phyloP scores from a whole-genome alignment of 1,140 invertebrate genomes.

The Pseudoatta argentina region DNA sequence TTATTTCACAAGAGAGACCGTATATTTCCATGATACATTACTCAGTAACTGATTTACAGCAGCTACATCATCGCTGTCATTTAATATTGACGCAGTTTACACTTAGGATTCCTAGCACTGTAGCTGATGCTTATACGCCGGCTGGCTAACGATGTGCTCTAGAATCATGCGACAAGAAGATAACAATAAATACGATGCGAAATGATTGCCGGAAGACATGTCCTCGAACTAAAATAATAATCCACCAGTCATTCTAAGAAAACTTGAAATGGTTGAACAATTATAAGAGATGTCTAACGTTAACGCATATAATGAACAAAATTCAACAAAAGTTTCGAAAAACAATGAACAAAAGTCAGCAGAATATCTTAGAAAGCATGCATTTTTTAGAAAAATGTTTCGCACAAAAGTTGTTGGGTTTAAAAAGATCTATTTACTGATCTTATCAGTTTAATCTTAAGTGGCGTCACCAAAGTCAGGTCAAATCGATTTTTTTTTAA shows the following conservation, averaged over 20 bases:
- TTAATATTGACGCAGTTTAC: slow-evolving; percentile 56
- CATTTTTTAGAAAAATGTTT: too few relatives aligned
- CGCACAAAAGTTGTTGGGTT: too few relatives aligned
- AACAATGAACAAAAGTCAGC: too few relatives aligned
- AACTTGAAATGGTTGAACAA: slow-evolving; percentile 1
- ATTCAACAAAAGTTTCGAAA: too few relatives aligned
- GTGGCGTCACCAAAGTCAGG: too few relatives aligned
- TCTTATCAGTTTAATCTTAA: too few relatives aligned
- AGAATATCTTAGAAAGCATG: too few relatives aligned
- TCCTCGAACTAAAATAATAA: slow-evolving; percentile 6
- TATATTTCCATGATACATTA: slow-evolving; percentile 52
- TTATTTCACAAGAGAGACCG: slow-evolving; percentile 11
- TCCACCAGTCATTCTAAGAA: slow-evolving; percentile 2
- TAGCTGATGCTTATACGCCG: slow-evolving; percentile 49
- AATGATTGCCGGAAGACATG: slow-evolving; percentile 42
- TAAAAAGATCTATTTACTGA: too few relatives aligned
- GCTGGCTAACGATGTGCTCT: slow-evolving; percentile 12
- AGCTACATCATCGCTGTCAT: slow-evolving; percentile 57
- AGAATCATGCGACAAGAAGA: slow-evolving; percentile 58
- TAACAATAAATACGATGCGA: slow-evolving; percentile 50
- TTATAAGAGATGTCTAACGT: background rate
- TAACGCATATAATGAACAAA: background rate
- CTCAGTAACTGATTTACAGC: slow-evolving; percentile 63
- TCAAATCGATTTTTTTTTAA: too few relatives aligned
- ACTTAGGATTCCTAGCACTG: slow-evolving; percentile 35